Evolutionary conservation across 2,113 vertebrate genomes (phyloP), one percentile per base, ranked within the genome.

Genomic region (Origma solitaria): DNA sequence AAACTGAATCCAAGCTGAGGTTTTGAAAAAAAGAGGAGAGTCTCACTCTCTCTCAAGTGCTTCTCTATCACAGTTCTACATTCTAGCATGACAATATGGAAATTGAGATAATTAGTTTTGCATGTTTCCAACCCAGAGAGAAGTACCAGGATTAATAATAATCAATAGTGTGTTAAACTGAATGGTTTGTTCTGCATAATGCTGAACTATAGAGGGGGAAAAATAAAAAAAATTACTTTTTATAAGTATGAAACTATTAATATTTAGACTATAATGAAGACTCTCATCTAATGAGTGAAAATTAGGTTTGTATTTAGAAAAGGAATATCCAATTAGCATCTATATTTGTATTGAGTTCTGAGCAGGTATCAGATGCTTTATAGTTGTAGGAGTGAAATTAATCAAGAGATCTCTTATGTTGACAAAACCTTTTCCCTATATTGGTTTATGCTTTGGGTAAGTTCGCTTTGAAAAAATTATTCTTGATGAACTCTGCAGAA

Each of bases 171-270:
- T 31, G 6, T 58, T 61, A 70, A 70, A 45, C 5, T 62, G 14
- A 17, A 42, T 5, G 4, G 11, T 31, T 87, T 33, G 7, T 25
- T 92, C 80, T 53, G 15, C 42, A 42, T 38, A 27, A 38, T 58
- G 58, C 28, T 80, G 40, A 83, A 64, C 9, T 37, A 12, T 22
- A 42, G 4, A 10, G 10, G 20, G 23, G 3, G 9, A 3, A 33
- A 14, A 7, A 6, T 3, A 0, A 2, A 33, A 37, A n/a, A n/a
- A 53, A 7, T 9, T 30, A 10, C 33, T 27, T 11, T 53, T 60
- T 13, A 4, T 8, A 77, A 37, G 15, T 3, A 2, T 33, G 12
- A 47, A 62, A 47, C 4, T 5, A 33, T 50, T 57, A 69, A n/a
- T 17, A 73, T 38, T 24, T 66, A 61, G 24, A 75, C 16, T 53